Percentiles rank a stretch among this genome's conserved stretches.
Evolutionary conservation across 2,113 vertebrate genomes (phyloP).

Genomic region (Ifrita kowaldi): DNA sequence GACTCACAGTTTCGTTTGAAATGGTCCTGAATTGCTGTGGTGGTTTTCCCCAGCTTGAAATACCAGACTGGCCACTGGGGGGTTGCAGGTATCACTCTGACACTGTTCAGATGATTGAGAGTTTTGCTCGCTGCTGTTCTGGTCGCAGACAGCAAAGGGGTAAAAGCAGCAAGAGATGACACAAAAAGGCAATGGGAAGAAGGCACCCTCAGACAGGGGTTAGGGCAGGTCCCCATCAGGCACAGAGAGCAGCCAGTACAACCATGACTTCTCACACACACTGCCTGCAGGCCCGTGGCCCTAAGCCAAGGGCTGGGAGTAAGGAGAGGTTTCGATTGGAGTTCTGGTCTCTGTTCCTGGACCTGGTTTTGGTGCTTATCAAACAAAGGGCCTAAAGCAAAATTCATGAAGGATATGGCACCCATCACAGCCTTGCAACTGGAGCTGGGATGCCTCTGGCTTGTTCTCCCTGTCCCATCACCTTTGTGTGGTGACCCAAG

Average conservation of each 20-base stretch:
- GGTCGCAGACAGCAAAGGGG: background rate
- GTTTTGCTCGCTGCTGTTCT: background rate
- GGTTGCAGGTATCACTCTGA: background rate
- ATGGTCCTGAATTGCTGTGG: accelerated
- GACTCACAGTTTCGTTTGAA: background rate
- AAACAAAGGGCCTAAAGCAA: background rate
- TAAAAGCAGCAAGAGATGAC: background rate
- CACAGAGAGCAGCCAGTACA: background rate
- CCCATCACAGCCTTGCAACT: background rate
- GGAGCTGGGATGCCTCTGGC: background rate
- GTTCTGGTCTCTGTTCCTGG: background rate
- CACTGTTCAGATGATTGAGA: background rate
- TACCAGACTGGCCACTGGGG: background rate
- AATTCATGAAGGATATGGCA: background rate
- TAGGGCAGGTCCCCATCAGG: background rate
- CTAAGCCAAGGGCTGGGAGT: background rate
- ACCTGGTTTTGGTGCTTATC: background rate
- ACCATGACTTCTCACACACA: background rate
- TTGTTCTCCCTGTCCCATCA: background rate
- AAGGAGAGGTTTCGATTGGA: background rate
- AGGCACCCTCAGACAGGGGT: background rate
- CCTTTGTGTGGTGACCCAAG: background rate
- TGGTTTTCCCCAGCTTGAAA: background rate
- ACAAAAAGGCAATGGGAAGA: background rate
- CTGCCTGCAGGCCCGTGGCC: background rate